Evolutionary conservation across 2,113 vertebrate species (phyloP).

Genomic region (Mellivora capensis): DNA sequence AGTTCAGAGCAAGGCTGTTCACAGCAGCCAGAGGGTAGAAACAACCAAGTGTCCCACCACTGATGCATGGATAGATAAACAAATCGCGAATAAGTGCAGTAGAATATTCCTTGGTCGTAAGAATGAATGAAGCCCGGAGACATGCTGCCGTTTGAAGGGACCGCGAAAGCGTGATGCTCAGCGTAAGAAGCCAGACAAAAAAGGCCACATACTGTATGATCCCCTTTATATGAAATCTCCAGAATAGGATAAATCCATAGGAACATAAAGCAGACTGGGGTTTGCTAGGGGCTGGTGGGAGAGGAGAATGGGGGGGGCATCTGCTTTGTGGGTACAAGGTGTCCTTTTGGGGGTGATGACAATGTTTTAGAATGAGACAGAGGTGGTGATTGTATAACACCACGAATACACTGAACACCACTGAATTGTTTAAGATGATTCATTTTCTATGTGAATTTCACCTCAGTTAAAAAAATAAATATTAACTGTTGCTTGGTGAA

Average conservation of each 20-base stretch:
- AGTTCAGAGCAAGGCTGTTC: neutral
- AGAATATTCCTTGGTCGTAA: neutral
- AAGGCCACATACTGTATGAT: neutral
- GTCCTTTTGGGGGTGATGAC: neutral
- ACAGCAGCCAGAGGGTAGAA: accelerated
- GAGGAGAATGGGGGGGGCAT: neutral
- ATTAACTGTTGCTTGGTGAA: neutral
- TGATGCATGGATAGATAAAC: neutral
- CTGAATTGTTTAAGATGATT: neutral
- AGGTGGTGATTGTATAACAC: accelerated
- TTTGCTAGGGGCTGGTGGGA: no score
- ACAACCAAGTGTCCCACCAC: neutral
- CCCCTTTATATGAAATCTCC: neutral
- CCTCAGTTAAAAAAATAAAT: neutral
- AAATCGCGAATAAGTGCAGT: accelerated
- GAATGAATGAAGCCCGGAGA: neutral
- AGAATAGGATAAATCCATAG: neutral
- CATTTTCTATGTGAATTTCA: neutral
- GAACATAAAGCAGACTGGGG: neutral
- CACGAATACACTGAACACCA: accelerated
- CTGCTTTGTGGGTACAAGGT: neutral
- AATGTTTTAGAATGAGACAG: neutral
- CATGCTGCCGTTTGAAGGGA: accelerated
- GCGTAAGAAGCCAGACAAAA: no score
- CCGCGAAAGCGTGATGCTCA: accelerated